phyloP scores from a whole-genome alignment of 2,888 invertebrate species.

The Drosophila suboccidentalis region DNA sequence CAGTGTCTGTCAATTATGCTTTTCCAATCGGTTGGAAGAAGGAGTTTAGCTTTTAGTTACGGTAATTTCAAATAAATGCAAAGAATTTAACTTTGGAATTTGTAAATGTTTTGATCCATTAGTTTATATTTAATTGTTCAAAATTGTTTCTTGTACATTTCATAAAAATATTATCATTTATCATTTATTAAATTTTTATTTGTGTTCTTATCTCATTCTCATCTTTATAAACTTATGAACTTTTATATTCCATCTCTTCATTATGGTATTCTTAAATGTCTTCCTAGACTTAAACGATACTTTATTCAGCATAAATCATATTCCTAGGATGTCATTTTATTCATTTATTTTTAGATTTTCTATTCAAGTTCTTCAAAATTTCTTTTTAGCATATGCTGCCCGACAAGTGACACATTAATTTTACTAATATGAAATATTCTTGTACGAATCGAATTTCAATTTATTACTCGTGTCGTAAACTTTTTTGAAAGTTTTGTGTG shows the following conservation, averaged over 20 bases:
- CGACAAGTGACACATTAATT: slow-evolving; percentile 45
- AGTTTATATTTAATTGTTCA: not conserved
- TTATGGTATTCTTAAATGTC: not conserved
- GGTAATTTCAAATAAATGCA: not conserved
- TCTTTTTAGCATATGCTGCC: slow-evolving; percentile 11
- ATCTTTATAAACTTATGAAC: not conserved
- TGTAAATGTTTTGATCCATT: not conserved
- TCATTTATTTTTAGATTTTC: not conserved
- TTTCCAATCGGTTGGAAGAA: slow-evolving; percentile 6
- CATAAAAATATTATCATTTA: too few species aligned
- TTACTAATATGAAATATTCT: slow-evolving; percentile 50
- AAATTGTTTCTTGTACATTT: not conserved
- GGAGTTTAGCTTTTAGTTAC: slow-evolving; percentile 6
- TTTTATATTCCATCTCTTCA: not conserved
- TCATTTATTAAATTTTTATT: not conserved
- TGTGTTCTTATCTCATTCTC: too few species aligned
- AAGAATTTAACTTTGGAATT: not conserved
- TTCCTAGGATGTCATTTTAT: not conserved
- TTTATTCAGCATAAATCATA: not conserved
- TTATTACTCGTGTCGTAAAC: slow-evolving; percentile 43
- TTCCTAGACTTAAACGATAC: too few species aligned
- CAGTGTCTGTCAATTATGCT: slow-evolving; percentile 1
- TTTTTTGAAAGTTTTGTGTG: slow-evolving; percentile 32
- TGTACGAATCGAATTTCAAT: slow-evolving; percentile 61
- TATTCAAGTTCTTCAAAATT: not conserved